Conservation (phyloP, 92 coral and sea anemone species). For the Pocillopora grandis region DNA sequence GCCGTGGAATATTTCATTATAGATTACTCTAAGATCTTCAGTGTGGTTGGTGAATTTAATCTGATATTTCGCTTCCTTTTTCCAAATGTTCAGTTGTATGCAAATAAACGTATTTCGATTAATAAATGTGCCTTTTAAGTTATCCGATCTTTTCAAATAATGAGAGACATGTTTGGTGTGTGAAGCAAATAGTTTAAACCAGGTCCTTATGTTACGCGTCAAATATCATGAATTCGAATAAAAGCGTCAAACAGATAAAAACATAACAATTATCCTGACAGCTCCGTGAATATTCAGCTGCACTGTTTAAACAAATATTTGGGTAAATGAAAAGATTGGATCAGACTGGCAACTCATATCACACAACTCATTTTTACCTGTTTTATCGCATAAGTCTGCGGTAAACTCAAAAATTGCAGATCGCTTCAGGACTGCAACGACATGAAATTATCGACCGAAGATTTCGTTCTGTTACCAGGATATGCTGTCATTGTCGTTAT, state of each 20-base stretch:
- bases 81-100: neutral
- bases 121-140: neutral
- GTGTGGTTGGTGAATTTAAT: neutral
- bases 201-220: neutral
- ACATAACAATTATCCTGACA: slow-evolving; percentile 3
- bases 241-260: neutral
- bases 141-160: neutral
- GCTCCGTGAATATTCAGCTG: slow-evolving; percentile 5
- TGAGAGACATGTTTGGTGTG: neutral
- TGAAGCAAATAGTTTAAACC: neutral
- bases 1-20: neutral
- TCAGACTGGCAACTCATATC: neutral
- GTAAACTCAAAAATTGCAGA: neutral
- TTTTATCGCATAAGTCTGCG: neutral
- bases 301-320: slow-evolving; percentile 5
- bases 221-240: neutral
- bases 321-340: neutral
- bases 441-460: slow-evolving; percentile 15
- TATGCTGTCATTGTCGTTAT: slow-evolving; percentile 41
- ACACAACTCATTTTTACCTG: neutral
- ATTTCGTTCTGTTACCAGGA: slow-evolving; percentile 42
- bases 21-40: neutral
- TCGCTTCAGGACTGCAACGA: neutral
- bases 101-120: neutral
- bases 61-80: too few relatives aligned